Evolutionary conservation across 2,888 invertebrate genomes (phyloP), one percentile per base, ranked within the genome.

Genomic region (Drosophila ezoana): DNA sequence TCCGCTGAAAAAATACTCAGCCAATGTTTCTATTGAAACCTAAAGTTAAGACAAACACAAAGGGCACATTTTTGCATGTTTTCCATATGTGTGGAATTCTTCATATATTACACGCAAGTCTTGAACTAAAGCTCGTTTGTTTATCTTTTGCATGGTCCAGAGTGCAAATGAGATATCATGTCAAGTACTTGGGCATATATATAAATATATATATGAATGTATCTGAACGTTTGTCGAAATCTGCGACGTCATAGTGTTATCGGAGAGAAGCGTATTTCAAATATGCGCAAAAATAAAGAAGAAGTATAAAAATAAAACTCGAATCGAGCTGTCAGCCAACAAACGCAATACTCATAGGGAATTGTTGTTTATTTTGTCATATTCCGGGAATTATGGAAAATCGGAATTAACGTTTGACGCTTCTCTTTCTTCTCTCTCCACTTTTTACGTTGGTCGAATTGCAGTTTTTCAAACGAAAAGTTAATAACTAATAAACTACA

Each of bases 171-270:
- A 44, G 65, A 64, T 74, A 73, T 64, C 37, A 53, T 53, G 58
- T 59, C 62, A 47, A 72, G 75, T 43, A 38, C 23, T 45, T 32
- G 16, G 4, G 5, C 14, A 20, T 44, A 45, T 40, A 52, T 51
- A 14, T 14, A 53, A 6, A 53, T 33, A 20, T 20, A 18, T 33
- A 38, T 28, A 9, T 43, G 16, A 9, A 20, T 53, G 16, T 13
- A 20, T 35, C 4, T 35, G 35, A 13, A 48, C 52, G 49, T 59
- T 43, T 23, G 35, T 52, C 16, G 35, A 16, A 40, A 49, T 10
- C 35, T 54, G 47, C 72, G 59, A 76, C 66, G 74, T 75, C 74
- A 75, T 76, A 35, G 32, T 47, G 9, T 37, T 65, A 76, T 72
- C 65, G 56, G 9, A 18, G 40, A 40, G 18, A 40, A 40, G 16